A percentile compares a stretch with the other conserved stretches of the same genome.
These are phyloP conservation scores for Lithophane leautieri DNA, from an alignment of 2,888 invertebrate species.

Conservation along the genomic window DNA sequence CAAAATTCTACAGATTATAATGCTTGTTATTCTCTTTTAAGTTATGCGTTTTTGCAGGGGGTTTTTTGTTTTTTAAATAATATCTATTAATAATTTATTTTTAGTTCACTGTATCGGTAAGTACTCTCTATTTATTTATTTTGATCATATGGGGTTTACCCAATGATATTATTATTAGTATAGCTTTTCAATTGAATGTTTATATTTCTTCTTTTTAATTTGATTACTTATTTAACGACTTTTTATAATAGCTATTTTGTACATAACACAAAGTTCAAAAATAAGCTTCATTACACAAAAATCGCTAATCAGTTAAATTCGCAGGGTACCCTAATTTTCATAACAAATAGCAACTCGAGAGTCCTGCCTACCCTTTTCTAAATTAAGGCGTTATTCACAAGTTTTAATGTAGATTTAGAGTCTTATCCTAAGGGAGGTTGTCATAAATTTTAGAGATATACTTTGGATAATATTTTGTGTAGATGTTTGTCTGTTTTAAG, in stretches of 20 bases:
- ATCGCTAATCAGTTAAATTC: slow-evolving; percentile 23
- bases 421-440: slow-evolving; percentile 39
- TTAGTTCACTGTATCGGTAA: not conserved
- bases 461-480: slow-evolving; percentile 35
- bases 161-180: too few relatives aligned
- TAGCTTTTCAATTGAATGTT: too few relatives aligned
- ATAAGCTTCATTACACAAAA: not conserved
- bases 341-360: slow-evolving; percentile 38
- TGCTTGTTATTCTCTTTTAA: too few relatives aligned
- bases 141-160: not conserved
- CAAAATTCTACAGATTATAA: too few relatives aligned
- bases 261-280: not conserved
- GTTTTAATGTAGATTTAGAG: slow-evolving; percentile 63
- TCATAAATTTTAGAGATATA: slow-evolving; percentile 52
- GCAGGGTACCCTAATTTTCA: slow-evolving; percentile 36
- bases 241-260: not conserved
- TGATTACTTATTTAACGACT: not conserved
- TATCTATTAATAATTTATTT: not conserved
- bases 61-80: too few relatives aligned
- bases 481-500: slow-evolving; percentile 30
- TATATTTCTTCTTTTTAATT: not conserved
- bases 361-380: slow-evolving; percentile 52
- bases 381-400: slow-evolving; percentile 56
- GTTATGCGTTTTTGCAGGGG: too few relatives aligned
- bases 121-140: not conserved